phyloP scores from a whole-genome alignment of 2,113 vertebrate genomes.

The Phalacrocorax brasilianus region DNA sequence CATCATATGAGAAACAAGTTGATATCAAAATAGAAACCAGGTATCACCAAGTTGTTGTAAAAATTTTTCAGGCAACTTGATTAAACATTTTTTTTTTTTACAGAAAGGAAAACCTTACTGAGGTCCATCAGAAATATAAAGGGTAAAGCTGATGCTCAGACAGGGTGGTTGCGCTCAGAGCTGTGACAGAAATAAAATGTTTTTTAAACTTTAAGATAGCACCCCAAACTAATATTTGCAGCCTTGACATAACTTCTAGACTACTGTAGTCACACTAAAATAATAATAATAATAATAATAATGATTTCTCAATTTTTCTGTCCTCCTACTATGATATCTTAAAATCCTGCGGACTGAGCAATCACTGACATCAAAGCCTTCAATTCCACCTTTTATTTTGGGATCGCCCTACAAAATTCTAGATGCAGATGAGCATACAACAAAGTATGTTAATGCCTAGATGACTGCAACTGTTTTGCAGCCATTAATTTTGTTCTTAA shows the following conservation, averaged over 20 bases:
- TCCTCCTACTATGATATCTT: not conserved
- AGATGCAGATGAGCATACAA: conserved; percentile 34
- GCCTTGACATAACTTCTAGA: not conserved
- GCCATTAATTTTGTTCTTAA: conserved; percentile 54
- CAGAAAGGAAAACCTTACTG: not conserved
- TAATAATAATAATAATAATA: not conserved
- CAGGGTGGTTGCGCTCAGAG: not conserved
- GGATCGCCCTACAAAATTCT: not conserved
- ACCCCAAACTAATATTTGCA: not conserved
- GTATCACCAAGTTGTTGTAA: not conserved
- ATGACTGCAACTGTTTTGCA: conserved; percentile 33
- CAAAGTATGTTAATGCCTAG: conserved; percentile 20
- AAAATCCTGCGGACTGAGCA: not conserved
- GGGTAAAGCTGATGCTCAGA: not conserved
- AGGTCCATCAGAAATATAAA: not conserved
- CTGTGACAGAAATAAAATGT: not conserved
- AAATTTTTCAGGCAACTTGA: conserved; percentile 18
- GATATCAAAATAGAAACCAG: conserved; percentile 49
- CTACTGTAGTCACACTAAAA: not conserved
- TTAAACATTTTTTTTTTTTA: not conserved
- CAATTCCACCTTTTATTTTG: conserved; percentile 26
- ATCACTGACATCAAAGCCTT: conserved; percentile 2
- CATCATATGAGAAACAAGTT: conserved; percentile 22
- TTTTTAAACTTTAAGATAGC: not conserved
- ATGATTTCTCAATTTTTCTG: not conserved